Evolutionary conservation across 2,888 invertebrate genomes (phyloP).

Genomic region (Amblyteles armatorius): DNA sequence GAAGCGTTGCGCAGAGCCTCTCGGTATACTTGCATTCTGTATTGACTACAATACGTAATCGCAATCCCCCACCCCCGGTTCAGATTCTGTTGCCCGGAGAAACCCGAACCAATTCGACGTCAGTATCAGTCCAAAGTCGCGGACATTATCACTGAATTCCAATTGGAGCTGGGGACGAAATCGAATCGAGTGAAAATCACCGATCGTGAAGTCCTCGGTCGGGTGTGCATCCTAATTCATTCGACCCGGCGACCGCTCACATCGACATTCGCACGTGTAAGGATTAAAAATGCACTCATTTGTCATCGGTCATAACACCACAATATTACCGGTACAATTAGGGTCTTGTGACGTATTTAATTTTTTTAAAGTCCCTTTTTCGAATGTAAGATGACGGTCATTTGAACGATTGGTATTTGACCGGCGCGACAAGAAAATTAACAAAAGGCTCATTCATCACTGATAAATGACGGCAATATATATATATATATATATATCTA

Average conservation of each 20-base stretch:
- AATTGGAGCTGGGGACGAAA: constrained; percentile 53
- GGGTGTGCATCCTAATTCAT: not conserved
- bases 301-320: not conserved
- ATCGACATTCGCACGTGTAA: not conserved
- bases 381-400: not conserved
- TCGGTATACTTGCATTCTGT: constrained; percentile 7
- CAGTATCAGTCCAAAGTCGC: constrained; percentile 41
- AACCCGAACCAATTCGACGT: constrained; percentile 46
- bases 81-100: constrained; percentile 11
- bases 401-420: not conserved
- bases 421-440: not conserved
- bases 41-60: constrained; percentile 50
- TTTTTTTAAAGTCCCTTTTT: not conserved
- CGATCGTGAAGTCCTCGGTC: constrained; percentile 43
- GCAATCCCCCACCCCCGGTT: constrained; percentile 33
- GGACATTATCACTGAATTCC: constrained; percentile 50
- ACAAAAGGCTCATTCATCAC: too few relatives aligned
- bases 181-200: constrained; percentile 63
- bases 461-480: not conserved
- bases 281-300: not conserved
- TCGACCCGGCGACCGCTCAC: not conserved
- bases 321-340: too few relatives aligned
- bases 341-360: too few relatives aligned
- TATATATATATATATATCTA: too few relatives aligned
- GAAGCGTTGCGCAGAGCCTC: not conserved